Evolutionary conservation across 2,888 invertebrate genomes (phyloP), one percentile per base, ranked within the genome.

Genomic region (Pyrocoelia pectoralis): DNA sequence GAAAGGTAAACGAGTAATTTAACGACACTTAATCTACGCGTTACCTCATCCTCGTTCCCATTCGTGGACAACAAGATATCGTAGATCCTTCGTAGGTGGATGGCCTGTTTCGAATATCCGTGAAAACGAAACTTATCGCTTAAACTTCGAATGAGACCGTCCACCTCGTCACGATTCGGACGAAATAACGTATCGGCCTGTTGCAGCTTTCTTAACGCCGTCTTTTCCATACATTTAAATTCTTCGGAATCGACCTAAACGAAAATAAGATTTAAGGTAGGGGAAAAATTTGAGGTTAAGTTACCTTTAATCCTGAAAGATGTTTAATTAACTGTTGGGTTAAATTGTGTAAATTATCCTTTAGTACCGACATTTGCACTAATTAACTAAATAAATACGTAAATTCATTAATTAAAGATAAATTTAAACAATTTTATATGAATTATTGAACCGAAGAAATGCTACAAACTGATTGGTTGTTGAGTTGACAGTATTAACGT

Each of bases 41-140:
- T 69, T 1, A 69, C 59, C 40, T 79, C 76, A 3, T 73, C 61
- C 56, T 74, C 73, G 0, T 73, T 52, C 5, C 74, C 56, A 24
- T 68, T 58, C 6, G 70, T 60, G 1, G 72, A 68, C 15, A 79
- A 65, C 58, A 77, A 79, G 14, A 72, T 72, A 2, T 76, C 70
- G 63, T 79, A 79, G 1, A 71, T 52, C 14, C 67, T 61, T 18
- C 70, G 69, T 12, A 81, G 64, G 9, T 75, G 72, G 8, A 72
- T 72, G 1, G 79, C 76, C 66, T 80, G 79, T 1, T 60, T 33
- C n/a, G 70, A 54, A 51, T 76, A 80, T 0, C 80, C 80, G 63
- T 81, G 80, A 56, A 80, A 79, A 12, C 69, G 67, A 61, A 77
- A 81, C 67, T 81, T 81, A 19, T 79, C 77, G 3, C 73, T 67